phyloP scores from a whole-genome alignment of 2,113 vertebrate species.

The Romanogobio albipinnatus region DNA sequence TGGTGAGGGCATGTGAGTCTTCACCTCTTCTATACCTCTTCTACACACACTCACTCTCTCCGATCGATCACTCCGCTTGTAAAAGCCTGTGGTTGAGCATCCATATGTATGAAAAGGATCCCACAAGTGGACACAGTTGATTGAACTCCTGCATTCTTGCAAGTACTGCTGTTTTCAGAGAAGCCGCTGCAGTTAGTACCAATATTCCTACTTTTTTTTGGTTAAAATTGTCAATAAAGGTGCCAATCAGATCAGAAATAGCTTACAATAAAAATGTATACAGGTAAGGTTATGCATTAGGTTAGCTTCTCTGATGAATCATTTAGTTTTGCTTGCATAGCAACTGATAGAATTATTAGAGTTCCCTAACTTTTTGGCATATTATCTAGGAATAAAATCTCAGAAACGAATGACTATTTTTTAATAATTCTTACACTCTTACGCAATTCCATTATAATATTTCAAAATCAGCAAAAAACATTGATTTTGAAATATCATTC shows the following conservation, averaged over 20 bases:
- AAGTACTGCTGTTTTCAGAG: slow-evolving; percentile 28
- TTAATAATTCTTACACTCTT: not conserved
- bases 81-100: slow-evolving; percentile 22
- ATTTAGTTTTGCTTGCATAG: not conserved
- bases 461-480: no score
- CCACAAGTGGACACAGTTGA: slow-evolving; percentile 6
- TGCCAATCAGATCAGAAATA: not conserved
- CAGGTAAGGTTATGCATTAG: not conserved
- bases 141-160: slow-evolving; percentile 27
- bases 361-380: not conserved
- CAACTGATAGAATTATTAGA: not conserved
- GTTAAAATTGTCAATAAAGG: not conserved
- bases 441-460: not conserved
- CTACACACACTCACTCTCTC: slow-evolving; percentile 10
- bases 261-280: not conserved
- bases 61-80: slow-evolving; percentile 45
- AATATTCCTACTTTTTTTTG: slow-evolving; percentile 33
- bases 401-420: no score
- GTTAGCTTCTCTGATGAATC: not conserved
- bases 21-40: not conserved
- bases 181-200: slow-evolving; percentile 20
- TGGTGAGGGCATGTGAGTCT: slow-evolving; percentile 4
- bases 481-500: no score
- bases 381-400: no score
- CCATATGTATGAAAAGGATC: slow-evolving; percentile 49